Conservation (phyloP, 2,888 invertebrate species). For the Apotomis betuletana region DNA sequence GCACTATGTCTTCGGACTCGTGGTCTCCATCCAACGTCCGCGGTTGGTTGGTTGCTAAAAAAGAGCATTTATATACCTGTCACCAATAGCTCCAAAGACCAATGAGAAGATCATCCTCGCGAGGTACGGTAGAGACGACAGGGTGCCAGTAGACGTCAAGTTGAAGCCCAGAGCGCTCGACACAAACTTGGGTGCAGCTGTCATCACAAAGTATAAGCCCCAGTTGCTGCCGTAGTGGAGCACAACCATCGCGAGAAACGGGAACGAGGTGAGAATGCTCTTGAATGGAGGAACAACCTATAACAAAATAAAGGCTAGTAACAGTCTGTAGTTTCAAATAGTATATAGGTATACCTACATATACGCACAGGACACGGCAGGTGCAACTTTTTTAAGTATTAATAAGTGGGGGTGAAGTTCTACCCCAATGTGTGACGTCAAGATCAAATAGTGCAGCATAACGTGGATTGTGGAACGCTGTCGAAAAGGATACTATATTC, state of each 20-base stretch:
- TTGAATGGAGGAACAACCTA: slow-evolving; percentile 86
- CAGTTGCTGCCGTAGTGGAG: slow-evolving; percentile 90
- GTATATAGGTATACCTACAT: too few relatives aligned
- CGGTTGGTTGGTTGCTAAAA: too few relatives aligned
- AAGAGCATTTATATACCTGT: slow-evolving; percentile 64
- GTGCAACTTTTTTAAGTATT: too few relatives aligned
- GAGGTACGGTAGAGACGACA: slow-evolving; percentile 88
- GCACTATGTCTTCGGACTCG: too few relatives aligned
- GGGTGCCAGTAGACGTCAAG: slow-evolving; percentile 86
- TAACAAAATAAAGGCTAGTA: slow-evolving; percentile 41
- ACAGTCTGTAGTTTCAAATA: not conserved
- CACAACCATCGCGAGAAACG: slow-evolving; percentile 86
- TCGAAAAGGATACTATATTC: too few relatives aligned
- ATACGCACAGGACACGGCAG: too few relatives aligned
- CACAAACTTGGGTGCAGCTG: slow-evolving; percentile 89
- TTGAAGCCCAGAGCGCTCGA: slow-evolving; percentile 89
- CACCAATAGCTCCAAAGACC: slow-evolving; percentile 88
- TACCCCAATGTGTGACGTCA: too few relatives aligned
- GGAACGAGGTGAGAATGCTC: slow-evolving; percentile 85
- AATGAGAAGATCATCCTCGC: slow-evolving; percentile 88
- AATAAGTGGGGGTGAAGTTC: too few relatives aligned
- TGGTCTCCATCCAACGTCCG: too few relatives aligned
- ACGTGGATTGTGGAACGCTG: too few relatives aligned
- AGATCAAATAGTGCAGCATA: too few relatives aligned
- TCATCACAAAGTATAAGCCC: slow-evolving; percentile 89